phyloP scores from a whole-genome alignment of 2,888 invertebrate genomes.

The Acleris laterana region DNA sequence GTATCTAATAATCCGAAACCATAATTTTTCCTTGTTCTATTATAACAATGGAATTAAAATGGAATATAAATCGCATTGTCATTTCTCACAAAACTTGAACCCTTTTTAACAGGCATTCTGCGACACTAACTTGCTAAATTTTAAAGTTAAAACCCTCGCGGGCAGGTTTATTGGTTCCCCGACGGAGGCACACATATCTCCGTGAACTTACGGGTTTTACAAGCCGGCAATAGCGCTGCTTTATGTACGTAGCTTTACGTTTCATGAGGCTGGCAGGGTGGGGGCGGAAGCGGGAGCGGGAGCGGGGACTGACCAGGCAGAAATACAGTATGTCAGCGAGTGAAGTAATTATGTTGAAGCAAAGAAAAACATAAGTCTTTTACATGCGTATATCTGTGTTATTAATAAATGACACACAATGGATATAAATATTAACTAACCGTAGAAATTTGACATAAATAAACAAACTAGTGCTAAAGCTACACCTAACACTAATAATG shows the following conservation, averaged over 20 bases:
- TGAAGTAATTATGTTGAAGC: no score
- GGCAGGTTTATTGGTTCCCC: slow-evolving; percentile 31
- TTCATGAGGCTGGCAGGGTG: background rate
- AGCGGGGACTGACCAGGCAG: background rate
- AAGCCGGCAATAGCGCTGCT: slow-evolving; percentile 39
- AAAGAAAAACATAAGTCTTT: no score
- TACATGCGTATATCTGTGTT: no score
- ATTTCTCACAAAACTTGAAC: background rate
- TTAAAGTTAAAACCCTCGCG: slow-evolving; percentile 24
- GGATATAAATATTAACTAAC: no score
- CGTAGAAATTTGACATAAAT: no score
- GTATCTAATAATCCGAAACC: no score
- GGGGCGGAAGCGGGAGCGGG: slow-evolving; percentile 3
- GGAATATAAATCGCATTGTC: background rate
- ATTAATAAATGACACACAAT: no score
- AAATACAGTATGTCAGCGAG: background rate
- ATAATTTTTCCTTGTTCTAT: background rate
- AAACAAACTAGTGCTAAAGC: no score
- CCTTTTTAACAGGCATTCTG: slow-evolving; percentile 1
- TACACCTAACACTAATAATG: no score
- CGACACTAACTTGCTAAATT: slow-evolving; percentile 22
- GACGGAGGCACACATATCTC: slow-evolving; percentile 36
- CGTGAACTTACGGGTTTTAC: slow-evolving; percentile 41
- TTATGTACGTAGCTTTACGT: slow-evolving; percentile 34
- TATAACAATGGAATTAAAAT: background rate